Base-by-base conservation (phyloP, 2,797 vertebrate genomes). In the Cyclopterus lumpus region DNA sequence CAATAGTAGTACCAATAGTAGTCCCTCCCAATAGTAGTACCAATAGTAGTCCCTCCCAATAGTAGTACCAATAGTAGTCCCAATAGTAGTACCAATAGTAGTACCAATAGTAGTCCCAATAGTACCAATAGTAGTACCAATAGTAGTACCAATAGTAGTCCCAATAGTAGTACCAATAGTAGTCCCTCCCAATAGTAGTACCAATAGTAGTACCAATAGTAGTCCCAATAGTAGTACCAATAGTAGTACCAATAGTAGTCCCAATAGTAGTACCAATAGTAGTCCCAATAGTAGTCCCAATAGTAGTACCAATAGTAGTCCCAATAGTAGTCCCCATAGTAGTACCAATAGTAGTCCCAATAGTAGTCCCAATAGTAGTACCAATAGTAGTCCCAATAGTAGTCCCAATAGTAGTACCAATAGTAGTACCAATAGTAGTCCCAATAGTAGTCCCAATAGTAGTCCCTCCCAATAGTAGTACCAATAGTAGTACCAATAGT, bases 141-240 rank as follows among this genome's bases (percentile, higher is more conserved):
- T 1, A 26, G 12, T 5, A 53, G 46, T 18, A 51, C 5, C 11
- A 18, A 24, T 6, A 53, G 6, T 1, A 32, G 32, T 32, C 32
- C 95, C 93, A 16, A 1, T 42, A 36, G 7, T 18, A 46, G 16
- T 18, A 18, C 16, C 42, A 51, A 11, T 2, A 51, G 6, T 1
- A 32, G 32, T 32, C 32, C 95, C 93, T 18, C 46, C 16, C 42
- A 51, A 22, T 6, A 51, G 22, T 11, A 53, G 51, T 14, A 36
- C 2, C 34, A 8, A 8, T 34, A 36, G 8, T 1, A 36, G 34
- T 1, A 36, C 34, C 8, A 36, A 8, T 8, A 53, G 6, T 12
- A 53, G 51, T 53, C 53, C 51, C 24, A 26, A 12, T 0, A 26
- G 22, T 24, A 53, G 6, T 5, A 36, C 51, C 34, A 53, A 2